Conservation (phyloP, 2,888 invertebrate species). For the Synanthedon vespiformis region DNA sequence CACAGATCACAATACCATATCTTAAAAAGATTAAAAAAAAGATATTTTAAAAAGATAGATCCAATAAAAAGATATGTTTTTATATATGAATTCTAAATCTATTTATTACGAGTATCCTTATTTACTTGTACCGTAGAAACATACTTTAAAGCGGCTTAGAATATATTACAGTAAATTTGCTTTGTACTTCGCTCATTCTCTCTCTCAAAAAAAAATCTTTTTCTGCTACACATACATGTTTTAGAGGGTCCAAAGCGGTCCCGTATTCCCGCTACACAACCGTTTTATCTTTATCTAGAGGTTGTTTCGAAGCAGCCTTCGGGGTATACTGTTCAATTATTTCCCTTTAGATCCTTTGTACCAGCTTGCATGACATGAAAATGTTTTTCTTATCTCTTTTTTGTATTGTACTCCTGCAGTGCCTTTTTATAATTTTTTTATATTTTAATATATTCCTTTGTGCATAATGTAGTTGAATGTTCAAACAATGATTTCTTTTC, state of each 20-base stretch:
- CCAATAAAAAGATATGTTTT: too few relatives aligned
- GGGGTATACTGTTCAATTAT: slow-evolving; percentile 7
- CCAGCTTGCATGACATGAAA: not conserved
- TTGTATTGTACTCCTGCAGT: not conserved
- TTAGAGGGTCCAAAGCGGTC: slow-evolving; percentile 10
- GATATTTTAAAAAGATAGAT: too few relatives aligned
- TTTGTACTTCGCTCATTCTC: not conserved
- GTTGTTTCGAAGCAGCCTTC: slow-evolving; percentile 15
- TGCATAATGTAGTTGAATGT: too few relatives aligned
- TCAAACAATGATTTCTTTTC: too few relatives aligned
- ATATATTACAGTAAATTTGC: not conserved
- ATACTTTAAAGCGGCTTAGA: too few relatives aligned
- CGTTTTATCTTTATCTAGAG: slow-evolving; percentile 7
- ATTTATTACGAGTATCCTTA: too few relatives aligned
- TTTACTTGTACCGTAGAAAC: too few relatives aligned
- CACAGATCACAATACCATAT: too few relatives aligned
- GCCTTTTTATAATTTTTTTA: not conserved
- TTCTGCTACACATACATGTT: not conserved
- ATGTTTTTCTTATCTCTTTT: not conserved
- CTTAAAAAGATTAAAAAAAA: too few relatives aligned
- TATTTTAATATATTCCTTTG: not conserved
- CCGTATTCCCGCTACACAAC: slow-evolving; percentile 5
- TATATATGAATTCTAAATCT: too few relatives aligned
- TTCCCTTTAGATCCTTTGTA: slow-evolving; percentile 1
- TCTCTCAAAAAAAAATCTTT: not conserved